Base-by-base conservation (phyloP, 2,113 vertebrate genomes). In the Scomber colias region DNA sequence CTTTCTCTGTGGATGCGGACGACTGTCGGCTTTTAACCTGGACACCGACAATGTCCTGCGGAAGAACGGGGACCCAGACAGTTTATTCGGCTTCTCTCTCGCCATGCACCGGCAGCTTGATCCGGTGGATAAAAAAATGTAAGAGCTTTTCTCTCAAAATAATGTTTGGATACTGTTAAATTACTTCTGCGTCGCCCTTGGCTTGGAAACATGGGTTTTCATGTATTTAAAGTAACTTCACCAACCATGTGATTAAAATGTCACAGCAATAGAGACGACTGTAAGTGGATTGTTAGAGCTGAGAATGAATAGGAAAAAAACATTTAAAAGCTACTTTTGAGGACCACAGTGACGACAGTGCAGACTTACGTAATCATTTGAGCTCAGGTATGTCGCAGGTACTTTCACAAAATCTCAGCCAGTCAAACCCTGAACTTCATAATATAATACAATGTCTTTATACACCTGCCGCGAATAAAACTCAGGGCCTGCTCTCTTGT, bases 11-110 rank as follows among this genome's bases (percentile, higher is more conserved):
- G 88, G 89, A 49, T 93, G 94, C 65, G 88, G 82, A 11, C 71
- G 85, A 46, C 90, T 92, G 51, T 90, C 93, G 60, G 96, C 97
- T 82, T 97, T 98, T 92, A 98, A 99, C 94, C 93, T 98, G 93
- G 96, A 97, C 91, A 92, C 92, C 9, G 92, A 92, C 0, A 95
- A 95, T 72, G 95, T 95, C 80, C 89, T 95, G 89, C 78, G 15
- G 89, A 96, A 95, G 93, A 77, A 0, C 24, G 97, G 97, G 61
- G 96, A 97, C 0, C 64, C 81, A 0, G 94, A 91, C 71, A 98
- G 96, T 78, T 92, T 97, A 79, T 99, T 99, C 93, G 97, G 98
- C 62, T 99, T 99, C 93, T 98, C 98, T 8, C 86, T 99, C 60
- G 97, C 97, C 82, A 95, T 99, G 97, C 98, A 99, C 92, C 57